Percentiles rank a stretch among this genome's conserved stretches.
These are phyloP conservation scores for Cryptophagus acutangulus DNA, from an alignment of 2,888 invertebrate genomes.

Conservation along the genomic window DNA sequence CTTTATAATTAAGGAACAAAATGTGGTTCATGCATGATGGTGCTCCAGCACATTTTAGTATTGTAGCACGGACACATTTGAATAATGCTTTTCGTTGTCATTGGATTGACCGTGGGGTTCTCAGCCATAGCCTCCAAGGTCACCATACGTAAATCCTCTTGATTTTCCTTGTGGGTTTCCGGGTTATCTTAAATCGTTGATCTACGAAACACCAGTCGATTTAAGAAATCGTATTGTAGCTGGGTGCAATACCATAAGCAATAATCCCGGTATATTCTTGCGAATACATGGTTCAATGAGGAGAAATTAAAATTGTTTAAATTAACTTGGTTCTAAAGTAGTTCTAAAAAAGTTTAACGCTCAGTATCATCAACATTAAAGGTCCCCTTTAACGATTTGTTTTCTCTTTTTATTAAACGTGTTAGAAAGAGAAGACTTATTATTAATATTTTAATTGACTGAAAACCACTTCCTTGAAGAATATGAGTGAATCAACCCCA, in stretches of 20 bases:
- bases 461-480: conserved; percentile 1
- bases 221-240: conserved; percentile 1
- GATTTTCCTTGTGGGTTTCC: background rate
- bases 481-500: conserved; percentile 2
- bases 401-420: too few species aligned
- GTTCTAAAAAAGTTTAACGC: too few species aligned
- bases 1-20: conserved; percentile 27
- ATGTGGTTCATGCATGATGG: conserved; percentile 34
- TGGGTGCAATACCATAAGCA: conserved; percentile 1
- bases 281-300: conserved; percentile 2
- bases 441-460: background rate
- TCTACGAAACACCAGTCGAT: conserved; percentile 2
- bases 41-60: conserved; percentile 27
- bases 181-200: conserved; percentile 2
- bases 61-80: conserved; percentile 24
- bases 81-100: conserved; percentile 10
- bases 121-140: background rate
- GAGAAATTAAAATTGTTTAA: background rate
- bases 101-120: conserved; percentile 8
- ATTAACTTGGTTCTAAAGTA: too few species aligned
- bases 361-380: too few species aligned
- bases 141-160: conserved; percentile 1
- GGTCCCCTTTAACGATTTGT: too few species aligned
- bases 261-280: background rate
- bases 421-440: too few species aligned